Evolutionary conservation across 2,888 invertebrate species (phyloP).

Genomic region (Barypeithes pellucidus): DNA sequence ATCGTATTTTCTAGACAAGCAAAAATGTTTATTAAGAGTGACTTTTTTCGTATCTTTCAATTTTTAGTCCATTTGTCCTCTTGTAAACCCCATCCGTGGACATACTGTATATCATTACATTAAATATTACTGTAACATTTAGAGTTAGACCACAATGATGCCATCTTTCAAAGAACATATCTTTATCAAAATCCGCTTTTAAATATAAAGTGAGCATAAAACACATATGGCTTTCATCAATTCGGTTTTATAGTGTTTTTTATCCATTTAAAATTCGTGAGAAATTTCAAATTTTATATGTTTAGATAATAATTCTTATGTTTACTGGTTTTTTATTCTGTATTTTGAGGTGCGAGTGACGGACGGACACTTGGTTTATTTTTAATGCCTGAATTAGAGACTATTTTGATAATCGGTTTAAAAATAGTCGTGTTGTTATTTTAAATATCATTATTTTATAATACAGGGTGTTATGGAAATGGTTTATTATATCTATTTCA

Average conservation of each 20-base stretch:
- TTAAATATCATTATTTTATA: neutral
- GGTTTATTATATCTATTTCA: too few species aligned
- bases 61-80: too few species aligned
- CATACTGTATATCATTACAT: too few species aligned
- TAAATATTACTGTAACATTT: too few species aligned
- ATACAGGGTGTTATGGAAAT: too few species aligned
- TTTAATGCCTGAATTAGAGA: conserved; percentile 30
- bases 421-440: conserved; percentile 32
- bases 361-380: conserved; percentile 52
- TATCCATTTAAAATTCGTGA: conserved; percentile 52
- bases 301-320: conserved; percentile 54
- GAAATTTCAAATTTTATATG: conserved; percentile 55
- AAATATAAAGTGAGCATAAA: conserved; percentile 51
- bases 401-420: conserved; percentile 41
- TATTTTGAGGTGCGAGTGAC: conserved; percentile 50
- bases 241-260: conserved; percentile 49
- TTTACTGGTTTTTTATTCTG: conserved; percentile 52
- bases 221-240: conserved; percentile 55
- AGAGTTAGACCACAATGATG: too few species aligned
- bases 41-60: too few species aligned
- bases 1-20: too few species aligned
- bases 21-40: too few species aligned
- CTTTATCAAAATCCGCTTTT: conserved; percentile 46
- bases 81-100: too few species aligned
- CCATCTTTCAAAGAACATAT: conserved; percentile 37